Percentiles rank a stretch among this genome's conserved stretches.
Conservation (phyloP, 2,888 invertebrate genomes). For the Trilocha varians region DNA sequence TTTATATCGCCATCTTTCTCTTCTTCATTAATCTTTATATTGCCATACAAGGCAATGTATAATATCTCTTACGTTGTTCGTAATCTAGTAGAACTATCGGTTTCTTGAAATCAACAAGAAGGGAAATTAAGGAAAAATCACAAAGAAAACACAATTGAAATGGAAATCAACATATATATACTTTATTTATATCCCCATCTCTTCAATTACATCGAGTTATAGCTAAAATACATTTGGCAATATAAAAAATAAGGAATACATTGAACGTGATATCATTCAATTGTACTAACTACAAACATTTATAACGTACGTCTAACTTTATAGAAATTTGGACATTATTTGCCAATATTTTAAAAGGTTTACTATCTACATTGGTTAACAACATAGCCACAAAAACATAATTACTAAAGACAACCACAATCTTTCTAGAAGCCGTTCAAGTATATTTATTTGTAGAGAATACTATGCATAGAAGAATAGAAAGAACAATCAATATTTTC, state of each 20-base stretch:
- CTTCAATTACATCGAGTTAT: constrained; percentile 58
- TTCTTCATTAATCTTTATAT: too few species aligned
- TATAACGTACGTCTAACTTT: constrained; percentile 19
- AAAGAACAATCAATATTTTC: too few species aligned
- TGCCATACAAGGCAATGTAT: too few species aligned
- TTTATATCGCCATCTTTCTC: too few species aligned
- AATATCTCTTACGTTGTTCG: too few species aligned
- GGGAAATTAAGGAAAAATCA: too few species aligned
- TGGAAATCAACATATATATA: constrained; percentile 60
- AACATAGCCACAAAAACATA: not conserved
- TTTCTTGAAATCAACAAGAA: too few species aligned
- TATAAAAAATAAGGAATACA: constrained; percentile 70
- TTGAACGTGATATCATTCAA: constrained; percentile 59
- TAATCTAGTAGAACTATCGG: too few species aligned
- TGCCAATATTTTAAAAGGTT: constrained; percentile 2
- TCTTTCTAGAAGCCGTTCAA: too few species aligned
- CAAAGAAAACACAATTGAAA: constrained; percentile 25
- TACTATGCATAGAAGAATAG: too few species aligned
- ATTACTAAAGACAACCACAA: too few species aligned
- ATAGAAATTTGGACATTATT: constrained; percentile 1
- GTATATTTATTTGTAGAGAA: too few species aligned
- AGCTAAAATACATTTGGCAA: constrained; percentile 70
- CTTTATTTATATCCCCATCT: constrained; percentile 51
- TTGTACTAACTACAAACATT: constrained; percentile 48
- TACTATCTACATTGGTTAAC: constrained; percentile 4